Evolutionary conservation across 2,888 invertebrate genomes (phyloP), one percentile per base, ranked within the genome.

Genomic region (Choristoneura rosaceana): DNA sequence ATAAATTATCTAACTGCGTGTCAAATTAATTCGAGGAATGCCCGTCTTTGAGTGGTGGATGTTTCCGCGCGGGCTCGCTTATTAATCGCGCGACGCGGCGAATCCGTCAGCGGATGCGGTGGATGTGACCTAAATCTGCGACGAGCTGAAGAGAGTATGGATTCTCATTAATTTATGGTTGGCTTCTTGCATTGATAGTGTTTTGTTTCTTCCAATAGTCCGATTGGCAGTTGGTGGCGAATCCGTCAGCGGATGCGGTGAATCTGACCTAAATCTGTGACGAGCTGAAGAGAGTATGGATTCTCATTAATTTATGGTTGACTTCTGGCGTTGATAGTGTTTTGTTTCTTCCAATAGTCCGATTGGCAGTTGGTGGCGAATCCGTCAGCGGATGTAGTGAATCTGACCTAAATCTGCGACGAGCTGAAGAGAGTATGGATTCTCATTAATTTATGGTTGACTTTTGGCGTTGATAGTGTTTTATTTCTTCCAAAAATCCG

Each of bases 21-120:
- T 93, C 93, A 94, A 93, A 94, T 94, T 94, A 94, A 94, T 94
- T 90, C 90, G 85, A 86, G 90, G 92, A 94, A 94, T 93, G 90
- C 87, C 82, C 82, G 80, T 79, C 85, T 84, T 83, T 85, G 88
- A 88, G 82, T 83, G 84, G 85, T 84, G 83, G 84, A 87, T 87
- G 90, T 90, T 91, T 91, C 91, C 90, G 89, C 84, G 83, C 85
- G 74, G 76, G 74, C 67, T 76, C 75, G 87, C 84, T 89, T 91
- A 93, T 93, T 93, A 93, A 93, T 92, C 88, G 91, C 87, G 63
- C 41, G 65, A 55, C 65, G 47, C 47, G 50, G 50, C 59, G 59
- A 59, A 45, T 63, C 64, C 50, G 64, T 50, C 64, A 50, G 34
- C 65, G 78, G 67, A 77, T 77, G 76, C 77, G 70, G 76, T 38